Base-by-base conservation (phyloP, 2,797 vertebrate species). In the Petrocephalus sullivani region DNA sequence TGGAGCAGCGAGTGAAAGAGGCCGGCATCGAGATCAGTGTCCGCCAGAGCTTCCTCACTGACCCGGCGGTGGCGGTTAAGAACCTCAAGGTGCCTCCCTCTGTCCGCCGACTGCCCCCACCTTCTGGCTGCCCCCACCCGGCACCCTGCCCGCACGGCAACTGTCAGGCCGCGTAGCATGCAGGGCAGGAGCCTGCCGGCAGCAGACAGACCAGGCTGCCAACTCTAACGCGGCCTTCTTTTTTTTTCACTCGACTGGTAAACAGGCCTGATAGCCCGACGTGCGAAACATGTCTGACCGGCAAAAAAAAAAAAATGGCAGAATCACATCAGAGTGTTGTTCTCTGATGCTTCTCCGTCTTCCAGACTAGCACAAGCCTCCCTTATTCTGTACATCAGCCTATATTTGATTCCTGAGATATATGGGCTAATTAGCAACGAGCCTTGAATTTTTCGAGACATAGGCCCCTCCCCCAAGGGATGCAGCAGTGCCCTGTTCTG, bases 21-120 rank as follows among this genome's bases (percentile, higher is more conserved):
- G 98, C 98, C 1, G 97, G 96, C 21, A 97, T 99, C 5, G 98
- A 99, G 94, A 98, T 99, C 93, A 98, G 97, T 28, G 98, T 98
- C 91, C 96, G 98, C 23, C 98, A 98, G 93, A 98, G 98, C 90
- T 99, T 99, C 94, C 98, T 99, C 92, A 98, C 97, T 0, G 98
- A 99, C 92, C 98, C 98, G 49, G 95, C 97, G 1, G 97, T 98
- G 1, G 97, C 98, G 0, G 98, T 99, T 88, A 97, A 98, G 91
- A 98, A 98, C 94, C 97, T 99, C 87, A 99, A 99, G 98, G 98
- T 99, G 92, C 92, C 92, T 95, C 93, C 93, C 94, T 94, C 53
- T 21, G 23, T 86, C n/a, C 23, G 1, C 49, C 10, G 21, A 21
- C n/a, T 54, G 23, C 16, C 53, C 75, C 37, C n/a, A 51, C 56